A percentile compares a stretch with the other conserved stretches of the same genome.
Evolutionary conservation across 2,113 vertebrate species (phyloP).

Genomic region (Phylloscopus whistleri): DNA sequence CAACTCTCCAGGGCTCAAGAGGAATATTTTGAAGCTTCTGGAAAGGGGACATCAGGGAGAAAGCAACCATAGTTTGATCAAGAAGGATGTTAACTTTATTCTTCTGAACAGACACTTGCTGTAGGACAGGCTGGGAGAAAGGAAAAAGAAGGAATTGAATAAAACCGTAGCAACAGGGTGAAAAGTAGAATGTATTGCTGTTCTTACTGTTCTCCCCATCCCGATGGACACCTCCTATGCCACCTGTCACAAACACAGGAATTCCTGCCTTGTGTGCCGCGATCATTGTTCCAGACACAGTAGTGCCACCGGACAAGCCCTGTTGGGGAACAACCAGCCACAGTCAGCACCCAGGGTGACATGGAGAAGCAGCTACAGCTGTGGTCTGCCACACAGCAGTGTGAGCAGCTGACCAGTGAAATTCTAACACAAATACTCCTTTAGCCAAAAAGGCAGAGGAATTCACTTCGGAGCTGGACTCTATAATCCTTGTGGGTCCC

Average conservation of each 20-base stretch:
- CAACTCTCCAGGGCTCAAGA: neutral
- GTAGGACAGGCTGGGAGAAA: neutral
- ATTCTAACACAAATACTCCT: neutral
- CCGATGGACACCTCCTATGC: conserved; percentile 88
- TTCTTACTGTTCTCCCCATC: conserved; percentile 84
- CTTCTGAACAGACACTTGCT: neutral
- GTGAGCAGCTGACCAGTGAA: neutral
- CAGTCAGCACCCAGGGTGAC: neutral
- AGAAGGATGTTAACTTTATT: neutral
- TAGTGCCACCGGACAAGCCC: conserved; percentile 87
- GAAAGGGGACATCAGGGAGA: neutral
- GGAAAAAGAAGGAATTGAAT: neutral
- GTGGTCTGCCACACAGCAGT: neutral
- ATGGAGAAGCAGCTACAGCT: neutral
- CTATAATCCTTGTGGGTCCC: neutral
- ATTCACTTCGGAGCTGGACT: neutral
- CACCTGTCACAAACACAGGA: conserved; percentile 86
- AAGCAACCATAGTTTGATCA: neutral
- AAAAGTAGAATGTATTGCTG: neutral
- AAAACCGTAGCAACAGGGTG: neutral
- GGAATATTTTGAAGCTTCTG: neutral
- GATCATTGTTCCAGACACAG: conserved; percentile 88
- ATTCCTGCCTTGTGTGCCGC: conserved; percentile 83
- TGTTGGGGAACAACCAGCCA: conserved; percentile 40
- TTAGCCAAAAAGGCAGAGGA: neutral